Conservation (phyloP, 2,888 invertebrate species). For the Epistrophe eligans region DNA sequence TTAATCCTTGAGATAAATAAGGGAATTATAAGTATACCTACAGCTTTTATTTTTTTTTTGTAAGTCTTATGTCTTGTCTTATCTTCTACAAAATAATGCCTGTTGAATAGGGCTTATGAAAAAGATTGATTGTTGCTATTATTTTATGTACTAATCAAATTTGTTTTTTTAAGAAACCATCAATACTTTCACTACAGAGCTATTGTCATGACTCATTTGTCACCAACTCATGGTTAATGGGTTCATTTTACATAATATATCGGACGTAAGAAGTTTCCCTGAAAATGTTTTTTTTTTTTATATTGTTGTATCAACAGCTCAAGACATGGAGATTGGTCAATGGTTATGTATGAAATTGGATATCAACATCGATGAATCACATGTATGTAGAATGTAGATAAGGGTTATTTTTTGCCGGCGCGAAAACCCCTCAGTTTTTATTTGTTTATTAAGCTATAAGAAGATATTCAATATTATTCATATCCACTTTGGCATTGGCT, state of each 20-base stretch:
- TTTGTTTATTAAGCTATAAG: not conserved
- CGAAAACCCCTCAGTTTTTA: not conserved
- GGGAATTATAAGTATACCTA: too few species aligned
- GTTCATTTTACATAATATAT: not conserved
- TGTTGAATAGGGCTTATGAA: too few species aligned
- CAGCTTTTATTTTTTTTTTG: too few species aligned
- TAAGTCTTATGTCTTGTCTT: too few species aligned
- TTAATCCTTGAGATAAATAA: too few species aligned
- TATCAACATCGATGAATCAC: constrained; percentile 2
- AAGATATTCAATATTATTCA: not conserved
- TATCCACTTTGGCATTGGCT: not conserved
- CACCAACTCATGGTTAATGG: not conserved
- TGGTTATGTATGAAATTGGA: not conserved
- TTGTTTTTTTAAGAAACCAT: not conserved
- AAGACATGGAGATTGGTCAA: not conserved
- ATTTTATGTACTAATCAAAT: not conserved
- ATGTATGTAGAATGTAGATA: not conserved
- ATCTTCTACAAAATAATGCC: too few species aligned
- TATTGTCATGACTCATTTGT: not conserved
- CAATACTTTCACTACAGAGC: too few species aligned
- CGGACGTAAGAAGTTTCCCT: not conserved
- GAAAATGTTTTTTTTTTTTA: not conserved
- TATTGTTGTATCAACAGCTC: not conserved
- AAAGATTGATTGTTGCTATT: too few species aligned
- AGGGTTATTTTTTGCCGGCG: not conserved